These are phyloP conservation scores for Tribolium madens DNA, from an alignment of 1,140 invertebrate genomes.

Conservation along the genomic window DNA sequence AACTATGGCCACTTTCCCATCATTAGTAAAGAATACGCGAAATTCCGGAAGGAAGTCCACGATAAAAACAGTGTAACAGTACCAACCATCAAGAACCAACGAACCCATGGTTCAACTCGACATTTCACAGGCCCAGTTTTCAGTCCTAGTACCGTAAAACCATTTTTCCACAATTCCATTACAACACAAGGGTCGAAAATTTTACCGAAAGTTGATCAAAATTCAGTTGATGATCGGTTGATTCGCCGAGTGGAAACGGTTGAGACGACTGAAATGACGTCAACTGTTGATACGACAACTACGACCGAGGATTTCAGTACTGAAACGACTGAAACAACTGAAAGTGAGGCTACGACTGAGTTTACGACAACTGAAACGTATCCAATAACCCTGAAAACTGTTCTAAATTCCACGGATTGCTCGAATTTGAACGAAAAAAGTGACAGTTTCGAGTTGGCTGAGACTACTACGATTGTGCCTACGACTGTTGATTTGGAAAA, in stretches of 20 bases:
- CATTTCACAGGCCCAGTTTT: constrained; percentile 55
- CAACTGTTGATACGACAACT: background rate
- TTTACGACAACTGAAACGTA: constrained; percentile 21
- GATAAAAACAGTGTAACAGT: constrained; percentile 17
- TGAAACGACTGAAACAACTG: constrained; percentile 34
- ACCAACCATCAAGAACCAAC: constrained; percentile 50
- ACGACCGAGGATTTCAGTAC: constrained; percentile 3
- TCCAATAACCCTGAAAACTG: constrained; percentile 54
- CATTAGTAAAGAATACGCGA: constrained; percentile 70
- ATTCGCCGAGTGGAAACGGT: constrained; percentile 42
- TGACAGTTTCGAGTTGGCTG: background rate
- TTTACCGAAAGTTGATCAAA: constrained; percentile 48
- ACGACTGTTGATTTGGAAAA: background rate
- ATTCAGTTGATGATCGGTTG: constrained; percentile 48
- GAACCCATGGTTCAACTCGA: constrained; percentile 55
- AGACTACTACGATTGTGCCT: background rate
- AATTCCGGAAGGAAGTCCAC: constrained; percentile 68
- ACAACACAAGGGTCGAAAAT: constrained; percentile 26
- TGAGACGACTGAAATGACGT: constrained; percentile 25
- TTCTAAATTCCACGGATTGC: constrained; percentile 61
- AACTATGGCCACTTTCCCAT: constrained; percentile 70
- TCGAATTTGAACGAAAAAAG: constrained; percentile 36
- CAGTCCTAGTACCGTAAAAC: constrained; percentile 51
- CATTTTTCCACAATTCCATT: constrained; percentile 49
- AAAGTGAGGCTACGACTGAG: constrained; percentile 27